phyloP scores from a whole-genome alignment of 1,140 invertebrate species.

The Prorops nasuta region DNA sequence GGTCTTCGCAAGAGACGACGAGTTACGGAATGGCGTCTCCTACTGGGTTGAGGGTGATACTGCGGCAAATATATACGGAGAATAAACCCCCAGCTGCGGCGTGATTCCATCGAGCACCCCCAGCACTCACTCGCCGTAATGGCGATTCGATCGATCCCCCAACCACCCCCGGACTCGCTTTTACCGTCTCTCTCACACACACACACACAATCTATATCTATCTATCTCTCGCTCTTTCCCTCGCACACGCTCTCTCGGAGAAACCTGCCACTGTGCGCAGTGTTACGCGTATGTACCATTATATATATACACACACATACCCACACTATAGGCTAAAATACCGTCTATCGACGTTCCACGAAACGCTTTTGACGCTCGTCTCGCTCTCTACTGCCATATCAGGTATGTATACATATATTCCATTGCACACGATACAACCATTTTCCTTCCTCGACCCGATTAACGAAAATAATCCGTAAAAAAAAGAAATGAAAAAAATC shows the following conservation, averaged over 20 bases:
- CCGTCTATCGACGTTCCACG: no score
- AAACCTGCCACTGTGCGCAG: constrained; percentile 21
- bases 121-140: constrained; percentile 47
- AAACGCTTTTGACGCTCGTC: no score
- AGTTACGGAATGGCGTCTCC: no score
- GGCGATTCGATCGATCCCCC: constrained; percentile 51
- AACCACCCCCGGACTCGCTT: constrained; percentile 5
- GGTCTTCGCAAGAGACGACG: constrained; percentile 24
- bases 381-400: no score
- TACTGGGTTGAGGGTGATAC: constrained; percentile 44
- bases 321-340: constrained; percentile 37
- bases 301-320: no score
- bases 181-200: constrained; percentile 11
- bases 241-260: no score
- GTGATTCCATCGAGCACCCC: constrained; percentile 52
- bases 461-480: no score
- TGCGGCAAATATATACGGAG: constrained; percentile 48
- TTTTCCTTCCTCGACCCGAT: no score
- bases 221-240: constrained; percentile 8
- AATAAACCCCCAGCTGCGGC: constrained; percentile 48
- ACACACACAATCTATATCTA: constrained; percentile 1
- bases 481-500: no score
- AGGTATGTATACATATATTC: no score
- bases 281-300: constrained; percentile 31
- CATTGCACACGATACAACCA: no score